These are phyloP conservation scores for Tor tambroides DNA, from an alignment of 2,113 vertebrate genomes.

Conservation along the genomic window DNA sequence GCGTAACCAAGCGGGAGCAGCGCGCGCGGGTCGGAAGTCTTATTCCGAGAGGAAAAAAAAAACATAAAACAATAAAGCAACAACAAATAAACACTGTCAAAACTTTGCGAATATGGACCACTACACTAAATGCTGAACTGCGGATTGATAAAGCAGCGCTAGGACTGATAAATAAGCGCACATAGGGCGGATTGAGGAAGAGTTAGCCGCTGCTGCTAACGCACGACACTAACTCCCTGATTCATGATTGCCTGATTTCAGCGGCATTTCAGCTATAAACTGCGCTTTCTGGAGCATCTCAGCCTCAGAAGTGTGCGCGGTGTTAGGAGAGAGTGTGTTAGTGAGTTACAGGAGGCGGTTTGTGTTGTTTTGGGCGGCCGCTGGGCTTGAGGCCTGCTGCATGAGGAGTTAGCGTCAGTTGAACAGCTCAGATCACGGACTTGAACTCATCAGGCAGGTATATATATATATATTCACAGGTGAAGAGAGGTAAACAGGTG, in stretches of 20 bases:
- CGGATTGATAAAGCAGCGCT: background rate
- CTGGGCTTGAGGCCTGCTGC: conserved; percentile 14
- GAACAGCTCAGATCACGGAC: background rate
- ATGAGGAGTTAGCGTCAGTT: conserved; percentile 17
- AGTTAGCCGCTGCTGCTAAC: conserved; percentile 27
- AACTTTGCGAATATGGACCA: conserved; percentile 28
- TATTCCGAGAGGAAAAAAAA: conserved; percentile 21
- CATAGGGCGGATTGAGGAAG: background rate
- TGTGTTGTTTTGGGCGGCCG: background rate
- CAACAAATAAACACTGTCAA: conserved; percentile 23
- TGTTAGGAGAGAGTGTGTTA: background rate
- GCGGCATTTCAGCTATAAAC: background rate
- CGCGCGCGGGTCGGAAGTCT: conserved; percentile 42
- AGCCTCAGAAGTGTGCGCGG: background rate
- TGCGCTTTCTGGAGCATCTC: background rate
- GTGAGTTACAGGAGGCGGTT: background rate
- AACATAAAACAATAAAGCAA: conserved; percentile 43
- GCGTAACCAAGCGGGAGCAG: conserved; percentile 17
- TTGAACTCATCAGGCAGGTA: background rate
- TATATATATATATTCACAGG: background rate
- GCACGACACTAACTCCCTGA: conserved; percentile 2
- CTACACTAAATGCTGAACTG: background rate
- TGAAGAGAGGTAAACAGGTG: background rate
- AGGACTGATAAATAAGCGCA: background rate
- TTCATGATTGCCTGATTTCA: background rate